phyloP scores from a whole-genome alignment of 2,113 vertebrate genomes.

The Plestiodon gilberti region DNA sequence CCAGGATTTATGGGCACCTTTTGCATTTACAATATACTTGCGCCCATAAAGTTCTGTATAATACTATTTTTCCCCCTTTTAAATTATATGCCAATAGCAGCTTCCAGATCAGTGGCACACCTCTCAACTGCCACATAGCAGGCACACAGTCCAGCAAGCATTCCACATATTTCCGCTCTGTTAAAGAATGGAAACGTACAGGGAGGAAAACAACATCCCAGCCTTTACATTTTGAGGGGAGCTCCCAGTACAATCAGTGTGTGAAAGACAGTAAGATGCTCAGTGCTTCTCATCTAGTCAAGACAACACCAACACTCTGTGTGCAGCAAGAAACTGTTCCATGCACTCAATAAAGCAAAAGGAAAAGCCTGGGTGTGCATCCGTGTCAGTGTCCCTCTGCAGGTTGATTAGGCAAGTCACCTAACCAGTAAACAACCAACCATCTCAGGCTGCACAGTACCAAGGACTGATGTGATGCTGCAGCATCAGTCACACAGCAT shows the following conservation, averaged over 20 bases:
- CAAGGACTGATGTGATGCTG: not conserved
- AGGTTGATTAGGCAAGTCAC: not conserved
- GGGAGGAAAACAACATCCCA: not conserved
- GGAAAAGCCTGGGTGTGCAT: too few species aligned
- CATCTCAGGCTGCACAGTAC: not conserved
- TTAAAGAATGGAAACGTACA: constrained; percentile 41
- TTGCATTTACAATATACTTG: constrained; percentile 36
- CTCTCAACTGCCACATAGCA: constrained; percentile 54
- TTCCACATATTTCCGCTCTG: constrained; percentile 30
- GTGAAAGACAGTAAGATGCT: not conserved
- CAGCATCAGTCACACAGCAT: not conserved
- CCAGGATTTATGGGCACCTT: constrained; percentile 38
- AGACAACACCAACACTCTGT: too few species aligned
- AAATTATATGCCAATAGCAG: constrained; percentile 38
- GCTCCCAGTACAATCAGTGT: not conserved
- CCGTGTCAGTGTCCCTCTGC: too few species aligned
- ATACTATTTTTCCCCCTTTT: constrained; percentile 33
- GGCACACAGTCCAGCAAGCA: constrained; percentile 22
- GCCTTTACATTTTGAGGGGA: not conserved
- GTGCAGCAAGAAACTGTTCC: too few species aligned
- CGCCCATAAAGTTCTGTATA: constrained; percentile 33
- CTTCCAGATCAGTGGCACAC: constrained; percentile 13
- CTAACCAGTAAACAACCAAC: not conserved
- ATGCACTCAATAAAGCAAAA: too few species aligned
- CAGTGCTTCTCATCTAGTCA: not conserved